Percentiles rank a stretch among this genome's conserved stretches.
These are phyloP conservation scores for Pocillopora meandrina DNA, from an alignment of 92 coral and sea anemone species.

Conservation along the genomic window DNA sequence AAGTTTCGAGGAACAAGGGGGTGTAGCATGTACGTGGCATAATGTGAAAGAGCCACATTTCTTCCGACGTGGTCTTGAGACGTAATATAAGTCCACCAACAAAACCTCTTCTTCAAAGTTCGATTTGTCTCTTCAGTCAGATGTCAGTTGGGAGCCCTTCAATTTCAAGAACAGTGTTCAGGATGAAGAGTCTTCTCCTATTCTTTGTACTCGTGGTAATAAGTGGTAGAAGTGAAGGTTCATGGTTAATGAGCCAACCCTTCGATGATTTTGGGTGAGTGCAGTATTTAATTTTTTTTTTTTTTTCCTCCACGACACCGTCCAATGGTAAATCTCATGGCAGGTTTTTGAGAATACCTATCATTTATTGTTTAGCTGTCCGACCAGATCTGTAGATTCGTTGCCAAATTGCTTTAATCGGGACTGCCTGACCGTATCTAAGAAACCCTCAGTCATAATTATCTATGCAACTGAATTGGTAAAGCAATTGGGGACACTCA, in stretches of 20 bases:
- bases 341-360: too few species aligned
- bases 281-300: too few species aligned
- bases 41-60: neutral
- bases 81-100: neutral
- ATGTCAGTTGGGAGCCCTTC: neutral
- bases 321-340: too few species aligned
- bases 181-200: neutral
- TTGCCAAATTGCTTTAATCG: too few species aligned
- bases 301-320: neutral
- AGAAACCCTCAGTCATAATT: too few species aligned
- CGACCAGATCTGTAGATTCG: neutral
- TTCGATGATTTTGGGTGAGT: constrained; percentile 35
- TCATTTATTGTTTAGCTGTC: neutral
- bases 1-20: neutral
- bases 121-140: neutral
- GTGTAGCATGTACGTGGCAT: constrained; percentile 19
- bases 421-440: too few species aligned
- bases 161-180: neutral
- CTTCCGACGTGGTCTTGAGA: constrained; percentile 17
- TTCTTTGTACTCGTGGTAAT: constrained; percentile 26
- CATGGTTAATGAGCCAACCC: constrained; percentile 14
- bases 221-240: constrained; percentile 14
- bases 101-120: neutral
- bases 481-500: too few species aligned
- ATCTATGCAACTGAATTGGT: too few species aligned